Percentiles rank a stretch among this genome's conserved stretches.
Conservation (phyloP, 2,888 invertebrate species). For the Agonopterix heracliana region DNA sequence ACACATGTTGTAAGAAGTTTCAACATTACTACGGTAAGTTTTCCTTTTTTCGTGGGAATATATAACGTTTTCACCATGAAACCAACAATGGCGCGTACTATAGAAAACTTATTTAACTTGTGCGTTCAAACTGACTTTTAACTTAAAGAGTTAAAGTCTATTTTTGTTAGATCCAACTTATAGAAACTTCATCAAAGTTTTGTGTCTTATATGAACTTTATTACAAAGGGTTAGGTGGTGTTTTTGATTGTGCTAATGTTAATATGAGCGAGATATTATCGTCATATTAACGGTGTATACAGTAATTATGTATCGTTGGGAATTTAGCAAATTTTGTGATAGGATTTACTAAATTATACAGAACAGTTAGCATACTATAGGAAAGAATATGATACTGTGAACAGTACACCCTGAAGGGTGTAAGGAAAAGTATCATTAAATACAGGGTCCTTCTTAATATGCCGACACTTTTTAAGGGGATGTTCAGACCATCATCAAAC, state of each 20-base stretch:
- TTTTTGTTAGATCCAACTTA: not conserved
- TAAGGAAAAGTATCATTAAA: too few relatives aligned
- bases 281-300: slow-evolving; percentile 40
- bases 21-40: slow-evolving; percentile 50
- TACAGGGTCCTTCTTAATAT: too few relatives aligned
- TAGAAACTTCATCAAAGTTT: not conserved
- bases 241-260: slow-evolving; percentile 9
- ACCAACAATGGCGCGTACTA: slow-evolving; percentile 42
- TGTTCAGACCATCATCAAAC: too few relatives aligned
- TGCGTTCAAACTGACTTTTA: not conserved
- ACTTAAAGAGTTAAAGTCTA: too few relatives aligned
- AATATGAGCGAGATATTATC: slow-evolving; percentile 15
- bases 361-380: not conserved
- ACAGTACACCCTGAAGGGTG: too few relatives aligned
- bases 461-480: too few relatives aligned
- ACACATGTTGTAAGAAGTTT: slow-evolving; percentile 50
- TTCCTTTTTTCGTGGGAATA: slow-evolving; percentile 72
- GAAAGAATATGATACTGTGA: too few relatives aligned
- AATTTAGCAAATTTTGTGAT: slow-evolving; percentile 9
- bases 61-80: slow-evolving; percentile 55
- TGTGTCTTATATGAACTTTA: slow-evolving; percentile 16
- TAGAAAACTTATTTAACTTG: slow-evolving; percentile 19
- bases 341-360: slow-evolving; percentile 3
- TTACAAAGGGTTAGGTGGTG: slow-evolving; percentile 4
- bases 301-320: slow-evolving; percentile 27